Evolutionary conservation across 2,888 invertebrate genomes (phyloP).

Genomic region (Rhingia rostrata): DNA sequence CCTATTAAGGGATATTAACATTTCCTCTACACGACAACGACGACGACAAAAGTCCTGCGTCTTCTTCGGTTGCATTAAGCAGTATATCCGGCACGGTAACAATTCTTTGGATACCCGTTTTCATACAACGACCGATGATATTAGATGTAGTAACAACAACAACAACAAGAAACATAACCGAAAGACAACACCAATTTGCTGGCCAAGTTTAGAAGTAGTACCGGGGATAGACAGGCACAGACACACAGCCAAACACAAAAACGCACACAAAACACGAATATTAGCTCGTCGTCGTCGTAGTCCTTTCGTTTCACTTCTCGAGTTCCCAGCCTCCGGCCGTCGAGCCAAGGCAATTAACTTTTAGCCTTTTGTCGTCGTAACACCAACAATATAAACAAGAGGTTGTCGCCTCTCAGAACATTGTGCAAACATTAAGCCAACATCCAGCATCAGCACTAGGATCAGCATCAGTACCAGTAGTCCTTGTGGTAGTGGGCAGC

Average conservation of each 20-base stretch:
- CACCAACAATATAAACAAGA: slow-evolving; percentile 69
- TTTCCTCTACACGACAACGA: slow-evolving; percentile 63
- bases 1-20: slow-evolving; percentile 74
- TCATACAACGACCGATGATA: slow-evolving; percentile 45
- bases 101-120: slow-evolving; percentile 40
- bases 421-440: slow-evolving; percentile 68
- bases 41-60: slow-evolving; percentile 59
- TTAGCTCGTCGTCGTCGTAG: slow-evolving; percentile 37
- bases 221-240: slow-evolving; percentile 11
- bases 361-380: slow-evolving; percentile 74
- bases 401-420: slow-evolving; percentile 72
- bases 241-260: slow-evolving; percentile 31
- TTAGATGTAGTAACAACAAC: slow-evolving; percentile 15
- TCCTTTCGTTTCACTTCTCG: not conserved
- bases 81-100: slow-evolving; percentile 60
- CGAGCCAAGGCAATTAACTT: slow-evolving; percentile 70
- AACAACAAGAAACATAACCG: slow-evolving; percentile 68
- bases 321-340: slow-evolving; percentile 32
- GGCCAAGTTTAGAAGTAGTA: slow-evolving; percentile 38
- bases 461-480: slow-evolving; percentile 29
- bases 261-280: slow-evolving; percentile 57
- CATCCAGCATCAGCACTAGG: slow-evolving; percentile 35
- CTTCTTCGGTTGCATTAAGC: slow-evolving; percentile 69
- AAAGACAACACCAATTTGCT: slow-evolving; percentile 71
- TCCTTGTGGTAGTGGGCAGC: slow-evolving; percentile 65